Evolutionary conservation across 2,113 vertebrate genomes (phyloP).

Genomic region (Atractosteus spatula): DNA sequence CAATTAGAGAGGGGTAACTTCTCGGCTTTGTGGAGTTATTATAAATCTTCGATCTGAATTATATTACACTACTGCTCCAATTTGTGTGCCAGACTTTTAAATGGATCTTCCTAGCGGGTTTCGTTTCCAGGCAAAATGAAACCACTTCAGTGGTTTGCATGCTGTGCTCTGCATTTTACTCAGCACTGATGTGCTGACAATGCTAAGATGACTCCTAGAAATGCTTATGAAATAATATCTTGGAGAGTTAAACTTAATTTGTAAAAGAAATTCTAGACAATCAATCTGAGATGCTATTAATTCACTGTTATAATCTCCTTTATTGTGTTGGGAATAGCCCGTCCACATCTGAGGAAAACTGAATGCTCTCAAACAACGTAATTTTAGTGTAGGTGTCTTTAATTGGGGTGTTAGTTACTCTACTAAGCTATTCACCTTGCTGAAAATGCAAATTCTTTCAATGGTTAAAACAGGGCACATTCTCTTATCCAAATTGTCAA

Average conservation of each 20-base stretch:
- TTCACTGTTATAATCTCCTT: slow-evolving; percentile 37
- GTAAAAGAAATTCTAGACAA: slow-evolving; percentile 51
- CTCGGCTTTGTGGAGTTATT: slow-evolving; percentile 36
- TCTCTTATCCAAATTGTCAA: too few species aligned
- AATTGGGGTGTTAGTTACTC: not conserved
- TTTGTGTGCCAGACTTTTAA: slow-evolving; percentile 51
- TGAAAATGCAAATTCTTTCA: too few species aligned
- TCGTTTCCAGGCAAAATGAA: slow-evolving; percentile 53
- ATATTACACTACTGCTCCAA: slow-evolving; percentile 20
- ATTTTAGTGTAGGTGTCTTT: not conserved
- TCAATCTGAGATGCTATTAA: slow-evolving; percentile 52
- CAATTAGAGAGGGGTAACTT: slow-evolving; percentile 16
- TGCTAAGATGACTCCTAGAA: not conserved
- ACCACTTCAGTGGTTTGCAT: not conserved
- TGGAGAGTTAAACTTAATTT: slow-evolving; percentile 59
- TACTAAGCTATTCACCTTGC: not conserved
- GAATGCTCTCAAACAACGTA: slow-evolving; percentile 35
- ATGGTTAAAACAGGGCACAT: too few species aligned
- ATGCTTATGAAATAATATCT: slow-evolving; percentile 57
- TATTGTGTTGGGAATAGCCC: slow-evolving; percentile 42
- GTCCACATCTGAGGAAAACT: slow-evolving; percentile 33
- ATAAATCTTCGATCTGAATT: not conserved
- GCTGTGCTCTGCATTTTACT: not conserved
- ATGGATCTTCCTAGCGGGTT: slow-evolving; percentile 61
- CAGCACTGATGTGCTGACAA: not conserved